Conservation (phyloP, 2,797 vertebrate species). For the Eremophila alpestris region DNA sequence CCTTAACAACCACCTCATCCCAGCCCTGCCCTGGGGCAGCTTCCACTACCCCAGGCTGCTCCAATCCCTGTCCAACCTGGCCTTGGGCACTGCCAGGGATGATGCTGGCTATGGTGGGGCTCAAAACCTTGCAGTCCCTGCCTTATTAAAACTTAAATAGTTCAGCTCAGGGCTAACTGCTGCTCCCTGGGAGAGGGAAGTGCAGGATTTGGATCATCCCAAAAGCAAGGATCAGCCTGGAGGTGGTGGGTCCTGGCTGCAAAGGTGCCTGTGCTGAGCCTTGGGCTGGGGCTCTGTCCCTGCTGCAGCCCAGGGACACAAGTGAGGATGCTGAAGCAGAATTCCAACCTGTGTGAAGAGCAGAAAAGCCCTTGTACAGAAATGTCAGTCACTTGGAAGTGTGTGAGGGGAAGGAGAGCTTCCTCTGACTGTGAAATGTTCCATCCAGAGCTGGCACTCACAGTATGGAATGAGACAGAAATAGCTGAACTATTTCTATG, state of each 20-base stretch:
- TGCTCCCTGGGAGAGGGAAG: not conserved
- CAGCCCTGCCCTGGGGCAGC: not conserved
- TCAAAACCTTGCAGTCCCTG: not conserved
- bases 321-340: not conserved
- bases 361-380: not conserved
- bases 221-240: not conserved
- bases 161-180: not conserved
- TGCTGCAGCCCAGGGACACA: not conserved
- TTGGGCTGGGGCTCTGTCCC: not conserved
- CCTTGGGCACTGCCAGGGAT: not conserved
- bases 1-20: too few relatives aligned
- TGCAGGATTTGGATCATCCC: not conserved
- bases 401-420: not conserved
- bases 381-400: not conserved
- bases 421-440: not conserved
- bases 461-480: not conserved
- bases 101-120: fast-evolving
- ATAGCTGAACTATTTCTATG: not conserved
- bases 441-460: not conserved
- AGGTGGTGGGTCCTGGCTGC: not conserved
- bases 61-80: not conserved
- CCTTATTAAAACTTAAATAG: fast-evolving
- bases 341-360: not conserved
- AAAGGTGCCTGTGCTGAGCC: not conserved
- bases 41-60: not conserved